Evolutionary conservation across 2,888 invertebrate genomes (phyloP).

Genomic region (Dysmachus trigonus): DNA sequence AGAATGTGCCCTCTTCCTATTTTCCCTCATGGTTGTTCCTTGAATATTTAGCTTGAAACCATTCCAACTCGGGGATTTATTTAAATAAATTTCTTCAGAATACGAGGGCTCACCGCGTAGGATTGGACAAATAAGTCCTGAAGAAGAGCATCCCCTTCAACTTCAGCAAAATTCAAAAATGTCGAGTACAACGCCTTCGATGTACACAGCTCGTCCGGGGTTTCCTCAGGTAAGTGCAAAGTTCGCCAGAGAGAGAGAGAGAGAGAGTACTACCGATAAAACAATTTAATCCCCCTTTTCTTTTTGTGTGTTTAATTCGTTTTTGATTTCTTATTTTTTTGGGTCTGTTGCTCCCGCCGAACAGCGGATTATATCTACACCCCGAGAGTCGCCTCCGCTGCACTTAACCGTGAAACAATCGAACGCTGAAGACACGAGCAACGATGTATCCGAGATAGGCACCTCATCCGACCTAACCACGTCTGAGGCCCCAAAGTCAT

Average conservation of each 20-base stretch:
- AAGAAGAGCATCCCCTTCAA: conserved; percentile 51
- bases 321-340: too few relatives aligned
- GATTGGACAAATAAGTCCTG: conserved; percentile 72
- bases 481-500: conserved; percentile 63
- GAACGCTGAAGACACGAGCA: conserved; percentile 64
- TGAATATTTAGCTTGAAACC: background rate
- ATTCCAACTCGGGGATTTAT: background rate
- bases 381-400: conserved; percentile 57
- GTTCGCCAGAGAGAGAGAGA: background rate
- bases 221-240: conserved; percentile 74
- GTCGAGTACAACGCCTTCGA: conserved; percentile 71
- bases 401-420: conserved; percentile 55
- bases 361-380: conserved; percentile 51
- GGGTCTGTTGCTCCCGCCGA: background rate
- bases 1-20: too few relatives aligned
- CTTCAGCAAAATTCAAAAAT: conserved; percentile 64
- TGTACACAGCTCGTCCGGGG: conserved; percentile 83
- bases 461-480: conserved; percentile 63
- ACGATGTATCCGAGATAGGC: conserved; percentile 64
- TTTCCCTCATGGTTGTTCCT: background rate
- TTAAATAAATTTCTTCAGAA: conserved; percentile 63
- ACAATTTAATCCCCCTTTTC: background rate
- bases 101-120: conserved; percentile 89
- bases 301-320: background rate
- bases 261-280: background rate